Percentiles rank a stretch among this genome's conserved stretches.
Evolutionary conservation across 2,888 invertebrate genomes (phyloP).

Genomic region (Heliconius erato): DNA sequence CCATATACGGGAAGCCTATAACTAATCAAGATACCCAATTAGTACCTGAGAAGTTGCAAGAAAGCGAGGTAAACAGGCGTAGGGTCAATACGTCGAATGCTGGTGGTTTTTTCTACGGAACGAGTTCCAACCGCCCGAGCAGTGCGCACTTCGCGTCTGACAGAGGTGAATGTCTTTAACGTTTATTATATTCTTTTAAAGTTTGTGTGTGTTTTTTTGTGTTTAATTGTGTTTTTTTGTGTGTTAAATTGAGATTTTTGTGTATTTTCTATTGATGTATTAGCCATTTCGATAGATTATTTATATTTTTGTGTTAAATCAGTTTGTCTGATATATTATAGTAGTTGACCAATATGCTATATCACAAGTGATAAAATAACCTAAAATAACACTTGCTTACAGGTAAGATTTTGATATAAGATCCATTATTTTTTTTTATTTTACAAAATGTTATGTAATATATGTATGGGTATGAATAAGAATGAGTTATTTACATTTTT

Average conservation of each 20-base stretch:
- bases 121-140: conserved; percentile 86
- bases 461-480: not conserved
- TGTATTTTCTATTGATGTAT: not conserved
- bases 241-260: not conserved
- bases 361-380: conserved; percentile 38
- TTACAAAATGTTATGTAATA: not conserved
- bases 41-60: conserved; percentile 81
- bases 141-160: conserved; percentile 82
- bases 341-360: conserved; percentile 50
- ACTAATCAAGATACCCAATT: conserved; percentile 74
- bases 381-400: conserved; percentile 8
- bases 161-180: conserved; percentile 82
- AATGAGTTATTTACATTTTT: not conserved
- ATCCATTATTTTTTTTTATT: not conserved
- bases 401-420: not conserved
- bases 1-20: conserved; percentile 70
- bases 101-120: conserved; percentile 87
- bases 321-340: conserved; percentile 64
- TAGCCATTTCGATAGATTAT: not conserved
- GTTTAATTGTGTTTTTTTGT: conserved; percentile 52
- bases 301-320: not conserved
- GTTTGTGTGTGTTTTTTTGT: conserved; percentile 51
- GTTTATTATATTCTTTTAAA: conserved; percentile 51
- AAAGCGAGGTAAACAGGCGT: conserved; percentile 78
- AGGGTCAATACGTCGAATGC: conserved; percentile 77